A percentile compares a stretch with the other conserved stretches of the same genome.
Conservation (phyloP, 2,797 vertebrate genomes). For the Philypnodon macrostomus region DNA sequence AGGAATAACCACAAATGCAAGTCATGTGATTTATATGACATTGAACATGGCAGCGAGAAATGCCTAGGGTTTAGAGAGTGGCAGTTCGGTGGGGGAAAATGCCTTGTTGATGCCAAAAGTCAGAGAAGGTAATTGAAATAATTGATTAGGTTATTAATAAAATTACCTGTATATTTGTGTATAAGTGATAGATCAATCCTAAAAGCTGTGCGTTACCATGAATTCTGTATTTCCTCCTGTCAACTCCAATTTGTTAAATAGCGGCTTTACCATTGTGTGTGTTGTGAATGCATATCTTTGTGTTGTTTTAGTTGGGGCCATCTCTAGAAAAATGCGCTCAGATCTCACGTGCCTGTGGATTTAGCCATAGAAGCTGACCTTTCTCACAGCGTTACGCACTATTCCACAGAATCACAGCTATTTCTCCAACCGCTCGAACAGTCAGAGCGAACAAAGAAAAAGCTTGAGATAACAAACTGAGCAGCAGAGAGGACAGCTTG, state of each 20-base stretch:
- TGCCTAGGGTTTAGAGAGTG: no score
- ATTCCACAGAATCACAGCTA: conserved; percentile 48
- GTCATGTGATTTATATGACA: no score
- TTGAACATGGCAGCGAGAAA: no score
- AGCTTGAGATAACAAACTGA: conserved; percentile 63
- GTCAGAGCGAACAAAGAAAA: conserved; percentile 53
- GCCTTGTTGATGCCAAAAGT: no score
- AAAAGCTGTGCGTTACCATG: no score
- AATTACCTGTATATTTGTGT: no score
- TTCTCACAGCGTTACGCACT: conserved; percentile 50
- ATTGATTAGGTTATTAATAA: no score
- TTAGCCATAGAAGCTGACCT: conserved; percentile 49
- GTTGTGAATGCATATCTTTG: conserved; percentile 12
- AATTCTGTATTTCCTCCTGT: not conserved
- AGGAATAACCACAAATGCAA: not conserved
- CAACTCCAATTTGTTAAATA: conserved; percentile 5
- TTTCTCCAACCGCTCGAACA: conserved; percentile 50
- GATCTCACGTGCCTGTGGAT: conserved; percentile 30
- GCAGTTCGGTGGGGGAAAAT: no score
- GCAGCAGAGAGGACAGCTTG: conserved; percentile 38
- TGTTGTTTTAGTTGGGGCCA: conserved; percentile 56
- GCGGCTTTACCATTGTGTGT: conserved; percentile 10
- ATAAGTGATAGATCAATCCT: no score
- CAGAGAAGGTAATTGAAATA: no score
- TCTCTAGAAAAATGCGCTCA: conserved; percentile 32